phyloP scores from a whole-genome alignment of 2,888 invertebrate genomes.

The Ennomos quercinarius region DNA sequence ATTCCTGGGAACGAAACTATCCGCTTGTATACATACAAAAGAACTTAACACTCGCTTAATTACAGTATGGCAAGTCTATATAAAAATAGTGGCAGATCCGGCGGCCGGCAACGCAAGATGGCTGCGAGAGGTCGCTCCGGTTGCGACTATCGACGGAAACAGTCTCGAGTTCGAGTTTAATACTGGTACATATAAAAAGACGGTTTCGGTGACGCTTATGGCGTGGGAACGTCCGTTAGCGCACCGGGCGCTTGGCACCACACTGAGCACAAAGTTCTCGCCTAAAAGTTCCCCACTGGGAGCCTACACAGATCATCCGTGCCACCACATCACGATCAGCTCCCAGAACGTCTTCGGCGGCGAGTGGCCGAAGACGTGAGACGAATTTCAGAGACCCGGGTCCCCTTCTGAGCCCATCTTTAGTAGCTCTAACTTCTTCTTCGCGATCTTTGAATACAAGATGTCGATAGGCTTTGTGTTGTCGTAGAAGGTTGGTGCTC shows the following conservation, averaged over 20 bases:
- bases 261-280: slow-evolving; percentile 82
- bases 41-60: slow-evolving; percentile 62
- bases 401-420: slow-evolving; percentile 93
- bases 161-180: slow-evolving; percentile 68
- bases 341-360: slow-evolving; percentile 88
- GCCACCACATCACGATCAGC: slow-evolving; percentile 85
- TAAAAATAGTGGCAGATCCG: slow-evolving; percentile 78
- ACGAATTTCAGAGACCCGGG: slow-evolving; percentile 89
- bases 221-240: slow-evolving; percentile 71
- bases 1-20: slow-evolving; percentile 69
- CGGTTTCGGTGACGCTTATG: slow-evolving; percentile 74
- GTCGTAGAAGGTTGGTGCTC: slow-evolving; percentile 97
- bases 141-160: slow-evolving; percentile 76
- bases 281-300: slow-evolving; percentile 74
- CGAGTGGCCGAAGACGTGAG: slow-evolving; percentile 89
- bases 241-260: slow-evolving; percentile 78
- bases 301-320: slow-evolving; percentile 81
- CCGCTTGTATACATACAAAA: slow-evolving; percentile 67
- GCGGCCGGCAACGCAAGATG: slow-evolving; percentile 69
- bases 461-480: slow-evolving; percentile 95
- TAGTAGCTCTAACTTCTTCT: slow-evolving; percentile 94
- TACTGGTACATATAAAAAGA: slow-evolving; percentile 74
- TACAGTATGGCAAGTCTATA: slow-evolving; percentile 72
- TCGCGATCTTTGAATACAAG: slow-evolving; percentile 95
- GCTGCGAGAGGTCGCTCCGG: slow-evolving; percentile 61